A percentile compares a stretch with the other conserved stretches of the same genome.
Conservation (phyloP, 2,113 vertebrate genomes). For the Herpailurus yagouaroundi region DNA sequence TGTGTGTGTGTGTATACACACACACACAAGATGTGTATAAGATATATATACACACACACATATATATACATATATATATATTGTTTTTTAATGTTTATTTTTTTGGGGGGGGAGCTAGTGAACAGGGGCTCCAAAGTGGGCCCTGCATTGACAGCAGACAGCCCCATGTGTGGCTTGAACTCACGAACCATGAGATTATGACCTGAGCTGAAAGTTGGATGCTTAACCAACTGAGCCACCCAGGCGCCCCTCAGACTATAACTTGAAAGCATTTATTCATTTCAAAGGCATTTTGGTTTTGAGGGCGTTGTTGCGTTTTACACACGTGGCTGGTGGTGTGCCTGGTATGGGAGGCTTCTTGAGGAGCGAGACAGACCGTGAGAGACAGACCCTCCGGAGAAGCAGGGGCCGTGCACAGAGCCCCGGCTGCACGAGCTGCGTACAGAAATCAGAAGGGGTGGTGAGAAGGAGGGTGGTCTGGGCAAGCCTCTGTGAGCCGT, state of each 20-base stretch:
- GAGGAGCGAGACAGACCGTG: background rate
- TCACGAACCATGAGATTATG: too few relatives aligned
- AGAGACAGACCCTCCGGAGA: background rate
- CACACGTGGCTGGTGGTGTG: rapidly evolving
- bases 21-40: too few relatives aligned
- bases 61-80: too few relatives aligned
- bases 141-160: too few relatives aligned
- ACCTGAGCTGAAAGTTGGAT: too few relatives aligned
- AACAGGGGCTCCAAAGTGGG: too few relatives aligned
- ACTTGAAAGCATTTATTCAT: background rate
- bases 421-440: background rate
- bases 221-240: too few relatives aligned
- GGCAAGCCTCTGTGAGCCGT: background rate
- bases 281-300: background rate
- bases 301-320: background rate
- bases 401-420: background rate
- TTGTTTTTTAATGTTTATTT: too few relatives aligned
- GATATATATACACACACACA: too few relatives aligned
- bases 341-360: background rate
- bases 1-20: too few relatives aligned
- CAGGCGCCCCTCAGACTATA: background rate
- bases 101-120: too few relatives aligned
- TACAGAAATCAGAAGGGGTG: background rate
- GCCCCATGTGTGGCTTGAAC: too few relatives aligned
- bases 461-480: background rate